Conservation (phyloP, 1,140 invertebrate genomes). For the Drosophila navojoa region DNA sequence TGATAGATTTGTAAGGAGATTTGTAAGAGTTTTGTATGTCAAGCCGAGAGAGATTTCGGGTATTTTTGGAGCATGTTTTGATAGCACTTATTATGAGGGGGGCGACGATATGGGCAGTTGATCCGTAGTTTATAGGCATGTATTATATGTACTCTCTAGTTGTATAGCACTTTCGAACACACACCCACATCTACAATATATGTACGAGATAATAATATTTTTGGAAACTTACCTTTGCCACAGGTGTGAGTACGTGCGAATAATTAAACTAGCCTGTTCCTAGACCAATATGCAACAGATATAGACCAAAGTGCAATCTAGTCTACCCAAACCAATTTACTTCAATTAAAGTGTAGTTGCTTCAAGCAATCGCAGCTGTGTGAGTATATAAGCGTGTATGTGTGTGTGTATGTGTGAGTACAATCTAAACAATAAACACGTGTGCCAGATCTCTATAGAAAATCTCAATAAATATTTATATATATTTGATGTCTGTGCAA, state of each 20-base stretch:
- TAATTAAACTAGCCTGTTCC: slow-evolving; percentile 51
- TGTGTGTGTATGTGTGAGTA: background rate
- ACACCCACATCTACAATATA: background rate
- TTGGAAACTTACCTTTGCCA: slow-evolving; percentile 55
- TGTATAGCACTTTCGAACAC: slow-evolving; percentile 48
- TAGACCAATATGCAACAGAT: slow-evolving; percentile 69
- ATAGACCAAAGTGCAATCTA: slow-evolving; percentile 50
- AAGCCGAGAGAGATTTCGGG: slow-evolving; percentile 33
- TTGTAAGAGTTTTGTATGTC: slow-evolving; percentile 72
- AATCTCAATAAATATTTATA: background rate
- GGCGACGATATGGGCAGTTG: slow-evolving; percentile 44
- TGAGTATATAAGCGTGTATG: too few species aligned
- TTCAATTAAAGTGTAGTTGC: slow-evolving; percentile 1
- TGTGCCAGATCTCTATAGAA: background rate
- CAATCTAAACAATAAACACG: slow-evolving; percentile 1
- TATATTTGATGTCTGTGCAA: slow-evolving; percentile 1
- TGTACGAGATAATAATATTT: slow-evolving; percentile 44
- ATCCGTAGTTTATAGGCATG: slow-evolving; percentile 8
- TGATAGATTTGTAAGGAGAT: slow-evolving; percentile 68
- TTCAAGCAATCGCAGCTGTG: slow-evolving; percentile 18
- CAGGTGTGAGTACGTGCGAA: slow-evolving; percentile 5
- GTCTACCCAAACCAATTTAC: slow-evolving; percentile 24
- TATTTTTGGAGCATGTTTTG: slow-evolving; percentile 78
- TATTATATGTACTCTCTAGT: slow-evolving; percentile 32
- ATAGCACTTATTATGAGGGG: slow-evolving; percentile 31